phyloP scores from a whole-genome alignment of 1,140 invertebrate genomes.

The Palaemon carinicauda region DNA sequence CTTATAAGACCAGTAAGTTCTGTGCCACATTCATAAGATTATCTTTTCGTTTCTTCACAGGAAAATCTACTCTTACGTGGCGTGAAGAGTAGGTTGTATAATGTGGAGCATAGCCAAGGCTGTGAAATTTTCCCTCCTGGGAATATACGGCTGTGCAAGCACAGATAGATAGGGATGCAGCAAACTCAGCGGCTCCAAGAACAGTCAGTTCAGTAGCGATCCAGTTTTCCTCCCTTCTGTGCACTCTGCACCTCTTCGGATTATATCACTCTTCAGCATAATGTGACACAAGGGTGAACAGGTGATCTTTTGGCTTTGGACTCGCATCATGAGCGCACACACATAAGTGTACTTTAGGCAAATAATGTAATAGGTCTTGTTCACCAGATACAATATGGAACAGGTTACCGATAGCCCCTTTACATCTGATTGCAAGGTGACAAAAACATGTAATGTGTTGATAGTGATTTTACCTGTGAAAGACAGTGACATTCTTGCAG shows the following conservation, averaged over 20 bases:
- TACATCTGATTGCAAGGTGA: conserved; percentile 3
- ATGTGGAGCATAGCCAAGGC: conserved; percentile 36
- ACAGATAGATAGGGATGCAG: conserved; percentile 20
- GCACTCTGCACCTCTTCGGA: neutral
- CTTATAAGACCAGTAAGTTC: no score
- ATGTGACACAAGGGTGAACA: neutral
- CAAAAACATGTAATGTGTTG: neutral
- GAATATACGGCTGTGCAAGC: conserved; percentile 30
- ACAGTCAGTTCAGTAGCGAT: neutral
- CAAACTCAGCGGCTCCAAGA: neutral
- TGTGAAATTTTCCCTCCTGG: conserved; percentile 41
- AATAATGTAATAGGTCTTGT: neutral
- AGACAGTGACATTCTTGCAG: conserved; percentile 23
- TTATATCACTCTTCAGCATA: neutral
- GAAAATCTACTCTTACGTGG: conserved; percentile 92
- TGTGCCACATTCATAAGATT: neutral
- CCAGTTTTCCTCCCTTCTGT: conserved; percentile 40
- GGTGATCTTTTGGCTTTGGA: conserved; percentile 6
- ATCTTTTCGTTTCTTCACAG: conserved; percentile 69
- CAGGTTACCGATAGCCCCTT: conserved; percentile 32
- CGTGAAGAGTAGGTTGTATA: conserved; percentile 69
- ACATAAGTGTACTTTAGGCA: neutral
- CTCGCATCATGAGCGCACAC: neutral
- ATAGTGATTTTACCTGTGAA: conserved; percentile 16
- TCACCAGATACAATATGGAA: neutral